Conservation (phyloP, 2,797 vertebrate species). For the Rhincodon typus region DNA sequence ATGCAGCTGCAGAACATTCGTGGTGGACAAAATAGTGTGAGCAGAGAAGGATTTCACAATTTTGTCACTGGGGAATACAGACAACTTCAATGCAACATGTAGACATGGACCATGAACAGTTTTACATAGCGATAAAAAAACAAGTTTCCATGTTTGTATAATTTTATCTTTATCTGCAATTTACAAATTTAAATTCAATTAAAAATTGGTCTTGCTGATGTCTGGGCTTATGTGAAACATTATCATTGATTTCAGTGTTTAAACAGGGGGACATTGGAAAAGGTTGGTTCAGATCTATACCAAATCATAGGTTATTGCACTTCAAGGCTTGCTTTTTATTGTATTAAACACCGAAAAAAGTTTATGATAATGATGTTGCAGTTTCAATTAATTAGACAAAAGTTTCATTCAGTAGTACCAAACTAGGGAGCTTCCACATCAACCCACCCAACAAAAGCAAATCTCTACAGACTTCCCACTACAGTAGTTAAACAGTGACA, state of each 20-base stretch:
- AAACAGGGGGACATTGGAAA: not conserved
- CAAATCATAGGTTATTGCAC: not conserved
- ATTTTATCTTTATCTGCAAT: no score
- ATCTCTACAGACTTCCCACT: not conserved
- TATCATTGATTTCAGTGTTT: not conserved
- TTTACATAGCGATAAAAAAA: no score
- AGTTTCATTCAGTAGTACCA: not conserved
- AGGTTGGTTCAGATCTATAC: not conserved
- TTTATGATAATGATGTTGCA: not conserved
- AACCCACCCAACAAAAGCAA: not conserved
- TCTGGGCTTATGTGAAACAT: not conserved
- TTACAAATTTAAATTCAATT: not conserved
- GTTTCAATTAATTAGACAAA: not conserved
- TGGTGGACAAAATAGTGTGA: no score
- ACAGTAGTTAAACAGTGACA: not conserved
- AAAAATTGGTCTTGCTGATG: not conserved
- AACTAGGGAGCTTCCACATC: not conserved
- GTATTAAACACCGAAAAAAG: not conserved
- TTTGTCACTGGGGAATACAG: no score
- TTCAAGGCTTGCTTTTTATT: not conserved
- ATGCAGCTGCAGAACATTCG: no score
- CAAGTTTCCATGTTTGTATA: no score
- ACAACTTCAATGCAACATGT: no score
- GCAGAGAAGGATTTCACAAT: no score
- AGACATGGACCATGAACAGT: no score